Conservation (phyloP, 2,113 vertebrate species). For the Myiagra hebetior region DNA sequence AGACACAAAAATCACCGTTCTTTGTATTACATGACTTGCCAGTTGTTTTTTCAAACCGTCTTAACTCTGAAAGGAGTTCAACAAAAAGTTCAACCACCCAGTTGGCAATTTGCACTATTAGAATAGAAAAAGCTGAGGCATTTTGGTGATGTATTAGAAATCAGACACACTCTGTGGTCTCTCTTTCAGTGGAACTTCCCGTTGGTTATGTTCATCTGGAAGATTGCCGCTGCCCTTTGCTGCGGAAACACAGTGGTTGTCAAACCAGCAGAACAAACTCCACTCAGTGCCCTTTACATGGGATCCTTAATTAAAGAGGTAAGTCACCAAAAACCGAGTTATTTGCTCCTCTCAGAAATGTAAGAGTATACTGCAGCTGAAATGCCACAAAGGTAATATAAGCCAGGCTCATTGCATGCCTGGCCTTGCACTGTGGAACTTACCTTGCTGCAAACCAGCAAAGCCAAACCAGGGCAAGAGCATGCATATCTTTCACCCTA, state of each 20-base stretch:
- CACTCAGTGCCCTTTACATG: slow-evolving; percentile 85
- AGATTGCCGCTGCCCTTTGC: slow-evolving; percentile 84
- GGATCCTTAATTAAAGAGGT: slow-evolving; percentile 88
- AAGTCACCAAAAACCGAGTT: slow-evolving; percentile 14
- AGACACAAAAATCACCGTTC: not conserved
- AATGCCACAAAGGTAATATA: not conserved
- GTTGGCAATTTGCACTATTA: not conserved
- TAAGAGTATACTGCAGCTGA: not conserved
- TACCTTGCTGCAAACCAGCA: not conserved
- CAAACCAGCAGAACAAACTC: slow-evolving; percentile 88
- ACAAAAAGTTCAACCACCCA: not conserved
- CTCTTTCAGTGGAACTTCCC: slow-evolving; percentile 88
- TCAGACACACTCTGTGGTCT: not conserved
- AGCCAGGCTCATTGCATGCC: not conserved
- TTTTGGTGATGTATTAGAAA: not conserved
- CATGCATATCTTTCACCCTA: not conserved
- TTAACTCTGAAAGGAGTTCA: not conserved
- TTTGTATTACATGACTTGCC: not conserved
- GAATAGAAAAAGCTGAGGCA: not conserved
- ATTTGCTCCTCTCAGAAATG: not conserved
- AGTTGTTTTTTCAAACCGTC: not conserved
- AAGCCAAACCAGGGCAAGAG: not conserved
- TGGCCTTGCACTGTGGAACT: not conserved
- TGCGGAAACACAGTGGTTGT: slow-evolving; percentile 87
- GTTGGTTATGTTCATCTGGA: slow-evolving; percentile 85